A percentile compares a stretch with the other conserved stretches of the same genome.
Evolutionary conservation across 2,797 vertebrate species (phyloP).

Genomic region (Xenopus petersii): DNA sequence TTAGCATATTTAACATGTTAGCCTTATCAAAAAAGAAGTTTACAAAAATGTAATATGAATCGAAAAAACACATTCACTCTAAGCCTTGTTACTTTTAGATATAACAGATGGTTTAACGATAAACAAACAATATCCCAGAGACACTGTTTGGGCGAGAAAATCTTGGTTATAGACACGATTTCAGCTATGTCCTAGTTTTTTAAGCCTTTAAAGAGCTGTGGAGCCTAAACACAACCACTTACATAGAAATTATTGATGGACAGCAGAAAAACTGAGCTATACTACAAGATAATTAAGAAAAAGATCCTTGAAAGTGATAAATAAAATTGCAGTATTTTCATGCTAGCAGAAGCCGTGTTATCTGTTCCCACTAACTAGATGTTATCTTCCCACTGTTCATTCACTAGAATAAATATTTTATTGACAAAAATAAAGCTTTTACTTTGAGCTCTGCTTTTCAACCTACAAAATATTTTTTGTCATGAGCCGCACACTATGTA

Average conservation of each 20-base stretch:
- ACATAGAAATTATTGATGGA: slow-evolving; percentile 16
- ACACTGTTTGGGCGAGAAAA: slow-evolving; percentile 7
- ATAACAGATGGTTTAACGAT: slow-evolving; percentile 1
- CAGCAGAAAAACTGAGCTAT: slow-evolving; percentile 5
- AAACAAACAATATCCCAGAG: slow-evolving; percentile 15
- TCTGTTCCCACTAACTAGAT: slow-evolving; percentile 7
- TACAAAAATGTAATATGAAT: no score
- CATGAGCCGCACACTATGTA: not conserved
- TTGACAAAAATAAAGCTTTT: slow-evolving; percentile 5
- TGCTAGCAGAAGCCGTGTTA: slow-evolving; percentile 19
- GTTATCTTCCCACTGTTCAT: slow-evolving; percentile 15
- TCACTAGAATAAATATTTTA: slow-evolving; percentile 8
- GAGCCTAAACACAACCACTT: slow-evolving; percentile 10
- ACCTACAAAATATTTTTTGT: not conserved
- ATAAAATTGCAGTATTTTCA: not conserved
- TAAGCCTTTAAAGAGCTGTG: slow-evolving; percentile 20
- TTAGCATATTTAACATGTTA: no score
- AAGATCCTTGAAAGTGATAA: no score
- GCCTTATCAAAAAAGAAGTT: no score
- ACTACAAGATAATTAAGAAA: no score
- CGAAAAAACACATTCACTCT: not conserved
- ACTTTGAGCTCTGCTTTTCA: slow-evolving; percentile 12
- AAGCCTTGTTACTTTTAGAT: slow-evolving; percentile 1
- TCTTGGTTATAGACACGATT: slow-evolving; percentile 14
- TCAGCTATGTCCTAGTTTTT: slow-evolving; percentile 22